Evolutionary conservation across 2,888 invertebrate genomes (phyloP).

Genomic region (Allophyes oxyacanthae): DNA sequence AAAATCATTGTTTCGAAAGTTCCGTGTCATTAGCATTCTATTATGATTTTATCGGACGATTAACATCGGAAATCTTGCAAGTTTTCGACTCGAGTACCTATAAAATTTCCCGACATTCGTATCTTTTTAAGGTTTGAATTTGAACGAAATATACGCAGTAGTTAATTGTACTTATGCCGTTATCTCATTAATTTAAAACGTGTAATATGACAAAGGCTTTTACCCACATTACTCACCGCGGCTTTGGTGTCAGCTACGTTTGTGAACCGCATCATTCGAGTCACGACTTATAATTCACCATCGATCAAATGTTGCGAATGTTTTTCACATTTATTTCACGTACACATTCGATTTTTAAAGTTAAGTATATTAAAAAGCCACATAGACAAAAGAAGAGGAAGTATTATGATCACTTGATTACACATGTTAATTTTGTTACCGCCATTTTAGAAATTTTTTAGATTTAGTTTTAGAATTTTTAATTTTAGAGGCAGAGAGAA

Average conservation of each 20-base stretch:
- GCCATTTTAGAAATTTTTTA: no score
- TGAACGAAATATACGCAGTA: constrained; percentile 13
- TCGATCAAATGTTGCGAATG: constrained; percentile 6
- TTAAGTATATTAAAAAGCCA: no score
- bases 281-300: constrained; percentile 27
- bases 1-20: constrained; percentile 50
- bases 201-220: constrained; percentile 19
- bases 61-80: constrained; percentile 35
- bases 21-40: constrained; percentile 32
- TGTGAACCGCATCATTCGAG: constrained; percentile 8
- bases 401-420: no score
- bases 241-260: constrained; percentile 16
- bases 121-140: constrained; percentile 21
- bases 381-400: no score
- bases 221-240: constrained; percentile 12
- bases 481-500: no score
- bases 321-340: constrained; percentile 16
- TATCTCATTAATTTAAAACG: constrained; percentile 22
- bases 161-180: constrained; percentile 25
- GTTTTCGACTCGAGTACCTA: constrained; percentile 24
- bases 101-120: constrained; percentile 24
- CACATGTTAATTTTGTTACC: no score
- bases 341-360: background rate
- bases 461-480: no score
- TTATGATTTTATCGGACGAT: constrained; percentile 37